Conservation (phyloP, 2,888 invertebrate species). For the Lobophora halterata region DNA sequence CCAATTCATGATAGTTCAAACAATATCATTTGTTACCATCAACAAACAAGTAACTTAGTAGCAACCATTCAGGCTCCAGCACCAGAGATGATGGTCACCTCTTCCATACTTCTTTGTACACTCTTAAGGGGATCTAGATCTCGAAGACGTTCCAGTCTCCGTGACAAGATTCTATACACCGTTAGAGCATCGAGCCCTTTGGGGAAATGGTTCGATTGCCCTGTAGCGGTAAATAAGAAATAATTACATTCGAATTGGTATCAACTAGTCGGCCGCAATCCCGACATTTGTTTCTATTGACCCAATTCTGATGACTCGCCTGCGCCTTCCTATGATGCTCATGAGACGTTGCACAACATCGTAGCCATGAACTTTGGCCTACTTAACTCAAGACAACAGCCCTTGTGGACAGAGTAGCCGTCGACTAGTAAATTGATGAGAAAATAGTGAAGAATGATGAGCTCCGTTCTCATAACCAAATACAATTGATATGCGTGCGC, state of each 20-base stretch:
- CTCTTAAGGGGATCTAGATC: too few species aligned
- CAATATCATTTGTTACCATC: too few species aligned
- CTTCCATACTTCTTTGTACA: too few species aligned
- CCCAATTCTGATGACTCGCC: constrained; percentile 32
- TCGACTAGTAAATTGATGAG: too few species aligned
- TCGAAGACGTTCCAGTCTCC: too few species aligned
- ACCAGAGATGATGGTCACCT: too few species aligned
- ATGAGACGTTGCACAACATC: constrained; percentile 2
- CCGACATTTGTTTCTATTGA: constrained; percentile 44
- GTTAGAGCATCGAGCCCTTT: too few species aligned
- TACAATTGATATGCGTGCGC: constrained; percentile 11
- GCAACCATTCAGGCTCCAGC: too few species aligned
- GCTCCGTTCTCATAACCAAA: constrained; percentile 6
- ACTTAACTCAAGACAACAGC: neutral
- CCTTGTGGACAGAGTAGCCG: too few species aligned
- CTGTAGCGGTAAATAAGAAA: constrained; percentile 18
- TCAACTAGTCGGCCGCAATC: constrained; percentile 28
- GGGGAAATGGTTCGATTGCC: constrained; percentile 3
- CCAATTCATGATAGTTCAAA: neutral
- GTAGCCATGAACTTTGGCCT: constrained; percentile 17
- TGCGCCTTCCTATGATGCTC: constrained; percentile 2
- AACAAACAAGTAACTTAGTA: too few species aligned
- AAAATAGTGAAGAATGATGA: too few species aligned
- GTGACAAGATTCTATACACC: too few species aligned
- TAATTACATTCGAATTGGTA: constrained; percentile 33